Evolutionary conservation across 2,888 invertebrate species (phyloP), one percentile per base, ranked within the genome.

Genomic region (Priocnemis perturbator): DNA sequence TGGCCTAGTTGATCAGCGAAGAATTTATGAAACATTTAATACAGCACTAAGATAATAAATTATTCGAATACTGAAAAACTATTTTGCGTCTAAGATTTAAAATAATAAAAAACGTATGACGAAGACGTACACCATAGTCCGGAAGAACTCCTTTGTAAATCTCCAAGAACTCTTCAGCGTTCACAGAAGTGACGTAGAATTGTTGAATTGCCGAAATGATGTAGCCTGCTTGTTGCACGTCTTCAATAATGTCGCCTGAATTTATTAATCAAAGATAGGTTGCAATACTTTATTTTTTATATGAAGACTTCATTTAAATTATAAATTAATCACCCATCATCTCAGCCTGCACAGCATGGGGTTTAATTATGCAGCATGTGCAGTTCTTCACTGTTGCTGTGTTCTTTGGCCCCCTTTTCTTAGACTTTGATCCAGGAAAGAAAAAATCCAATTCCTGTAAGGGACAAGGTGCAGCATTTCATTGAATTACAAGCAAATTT

Each of bases 101-200:
- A n/a, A n/a, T n/a, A n/a, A n/a, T n/a, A 23, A 48, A 21, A 5
- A 20, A 14, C 2, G 37, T 11, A 37, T 37, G 7, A 37, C 14
- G 4, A 55, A 17, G 58, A 71, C 63, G 83, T 85, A 94, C 94
- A 87, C 93, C 91, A 86, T 93, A 95, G 82, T 96, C 96, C 0
- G 93, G 93, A 47, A 96, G 91, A 61, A 97, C 95, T 0, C 97
- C 97, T 87, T 96, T 96, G 88, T 98, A 98, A 3, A 98, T 95
- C 90, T 98, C 97, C 84, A 95, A 93, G 90, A 98, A 98, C 87
- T 98, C 97, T 81, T 96, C 95, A 4, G 96, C 96, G 87, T 97
- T 95, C 0, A 94, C 92, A 72, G 93, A 93, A 81, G 95, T 95
- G 81, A 98, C 91, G 70, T 93, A 91, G 78, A 95, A 93, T 92